Evolutionary conservation across 2,797 vertebrate genomes (phyloP), one percentile per base, ranked within the genome.

Genomic region (Lemur catta): DNA sequence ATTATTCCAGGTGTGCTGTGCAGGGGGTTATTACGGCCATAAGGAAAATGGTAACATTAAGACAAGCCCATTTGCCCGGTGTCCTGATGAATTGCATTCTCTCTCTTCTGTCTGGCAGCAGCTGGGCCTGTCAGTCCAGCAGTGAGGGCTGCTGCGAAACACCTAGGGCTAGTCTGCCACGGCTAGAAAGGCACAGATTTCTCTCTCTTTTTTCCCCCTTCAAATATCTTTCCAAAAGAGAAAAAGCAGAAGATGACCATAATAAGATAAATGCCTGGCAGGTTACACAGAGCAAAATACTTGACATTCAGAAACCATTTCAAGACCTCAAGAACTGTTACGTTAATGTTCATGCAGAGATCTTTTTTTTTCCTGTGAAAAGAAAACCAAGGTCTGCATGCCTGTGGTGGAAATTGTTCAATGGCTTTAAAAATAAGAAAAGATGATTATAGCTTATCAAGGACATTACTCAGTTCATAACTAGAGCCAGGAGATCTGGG

Each of bases 1-100:
- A 90, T 96, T 97, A 96, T 96, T 93, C 90, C 97, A 98, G 96
- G 95, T 97, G 97, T 91, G 81, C 84, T 72, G 72, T 52, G 84
- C 81, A 95, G 97, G 97, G 89, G 97, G 97, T 85, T 94, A 95
- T 97, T 93, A 93, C 14, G 69, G n/a, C 92, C 94, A 89, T 92
- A 91, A 94, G 94, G 95, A 96, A 97, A 97, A 96, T 89, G 93
- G 97, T 96, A 97, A 97, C 97, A 96, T 96, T 82, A 94, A 96
- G 93, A 94, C 94, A 63, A 89, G 63, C 48, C 89, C 91, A 93
- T 96, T 97, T 94, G 46, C 93, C 90, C 69, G 50, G 88, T 24
- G 46, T 79, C 75, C 93, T 94, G 93, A 94, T 94, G 67, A 89
- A 94, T 75, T 82, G 84, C 84, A n/a, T 96, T 97, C 71, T 91